Conservation (phyloP, 2,797 vertebrate species). For the Acridotheres tristis region DNA sequence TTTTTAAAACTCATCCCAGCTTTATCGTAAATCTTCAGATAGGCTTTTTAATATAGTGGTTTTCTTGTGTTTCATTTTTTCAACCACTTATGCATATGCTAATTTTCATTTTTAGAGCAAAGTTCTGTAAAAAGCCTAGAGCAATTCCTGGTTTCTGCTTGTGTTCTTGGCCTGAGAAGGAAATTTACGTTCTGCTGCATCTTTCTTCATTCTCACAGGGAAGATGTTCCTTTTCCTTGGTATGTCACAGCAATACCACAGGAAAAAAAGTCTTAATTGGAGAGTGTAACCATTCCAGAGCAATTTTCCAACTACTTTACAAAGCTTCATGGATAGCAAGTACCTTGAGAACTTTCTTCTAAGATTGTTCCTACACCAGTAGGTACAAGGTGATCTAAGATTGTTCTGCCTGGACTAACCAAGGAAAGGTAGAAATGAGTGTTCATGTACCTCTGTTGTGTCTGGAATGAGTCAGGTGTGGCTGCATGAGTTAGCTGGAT, state of each 20-base stretch:
- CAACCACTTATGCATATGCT: background rate
- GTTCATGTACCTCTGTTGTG: background rate
- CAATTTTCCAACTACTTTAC: background rate
- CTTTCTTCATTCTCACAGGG: background rate
- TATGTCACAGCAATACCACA: background rate
- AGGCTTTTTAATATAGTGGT: background rate
- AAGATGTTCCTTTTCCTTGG: accelerated
- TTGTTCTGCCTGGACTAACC: background rate
- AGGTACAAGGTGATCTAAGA: background rate
- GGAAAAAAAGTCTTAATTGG: background rate
- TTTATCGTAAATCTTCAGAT: background rate
- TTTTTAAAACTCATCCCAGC: background rate
- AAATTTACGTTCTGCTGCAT: background rate
- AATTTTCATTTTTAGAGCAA: background rate
- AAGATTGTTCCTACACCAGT: background rate
- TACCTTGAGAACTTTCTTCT: background rate
- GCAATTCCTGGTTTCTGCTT: background rate
- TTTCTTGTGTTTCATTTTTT: background rate
- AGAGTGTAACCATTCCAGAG: background rate
- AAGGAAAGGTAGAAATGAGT: background rate
- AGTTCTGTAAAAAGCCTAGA: background rate
- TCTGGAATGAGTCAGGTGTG: background rate
- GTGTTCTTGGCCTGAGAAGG: background rate
- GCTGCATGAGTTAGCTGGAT: background rate
- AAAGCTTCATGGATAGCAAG: background rate